Percentiles rank a stretch among this genome's conserved stretches.
phyloP scores from a whole-genome alignment of 2,113 vertebrate species.

The Pionites leucogaster region DNA sequence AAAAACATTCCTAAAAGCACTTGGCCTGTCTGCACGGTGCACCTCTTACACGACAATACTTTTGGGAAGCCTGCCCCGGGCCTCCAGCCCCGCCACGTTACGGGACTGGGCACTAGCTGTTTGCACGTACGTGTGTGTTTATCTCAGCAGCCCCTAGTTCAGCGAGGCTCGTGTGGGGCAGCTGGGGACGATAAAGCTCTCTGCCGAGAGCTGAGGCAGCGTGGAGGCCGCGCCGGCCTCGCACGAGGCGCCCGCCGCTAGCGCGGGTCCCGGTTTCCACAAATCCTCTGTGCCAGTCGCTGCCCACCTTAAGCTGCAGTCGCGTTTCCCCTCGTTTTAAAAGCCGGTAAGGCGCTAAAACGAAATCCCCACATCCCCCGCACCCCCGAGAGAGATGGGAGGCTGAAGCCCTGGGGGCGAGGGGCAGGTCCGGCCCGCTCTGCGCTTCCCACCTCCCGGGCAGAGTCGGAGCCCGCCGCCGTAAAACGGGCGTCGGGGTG shows the following conservation, averaged over 20 bases:
- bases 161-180: rapidly evolving
- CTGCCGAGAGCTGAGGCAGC: rapidly evolving
- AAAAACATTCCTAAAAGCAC: background rate
- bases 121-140: background rate
- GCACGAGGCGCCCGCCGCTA: rapidly evolving
- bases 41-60: background rate
- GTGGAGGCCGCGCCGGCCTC: rapidly evolving
- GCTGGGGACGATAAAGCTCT: background rate
- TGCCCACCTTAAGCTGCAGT: rapidly evolving
- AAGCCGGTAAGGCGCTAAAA: rapidly evolving
- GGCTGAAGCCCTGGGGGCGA: too few species aligned
- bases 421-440: too few species aligned
- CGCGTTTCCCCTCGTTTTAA: rapidly evolving
- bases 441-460: background rate
- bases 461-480: background rate
- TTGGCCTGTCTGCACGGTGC: background rate
- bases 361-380: background rate
- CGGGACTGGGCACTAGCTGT: background rate
- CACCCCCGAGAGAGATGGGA: too few species aligned
- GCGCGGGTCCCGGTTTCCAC: too few species aligned
- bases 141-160: background rate
- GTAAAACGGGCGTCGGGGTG: background rate
- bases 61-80: background rate
- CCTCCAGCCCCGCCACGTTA: background rate
- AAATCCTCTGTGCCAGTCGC: rapidly evolving